Evolutionary conservation across 2,797 vertebrate species (phyloP).

Genomic region (Ptychadena robeensis): DNA sequence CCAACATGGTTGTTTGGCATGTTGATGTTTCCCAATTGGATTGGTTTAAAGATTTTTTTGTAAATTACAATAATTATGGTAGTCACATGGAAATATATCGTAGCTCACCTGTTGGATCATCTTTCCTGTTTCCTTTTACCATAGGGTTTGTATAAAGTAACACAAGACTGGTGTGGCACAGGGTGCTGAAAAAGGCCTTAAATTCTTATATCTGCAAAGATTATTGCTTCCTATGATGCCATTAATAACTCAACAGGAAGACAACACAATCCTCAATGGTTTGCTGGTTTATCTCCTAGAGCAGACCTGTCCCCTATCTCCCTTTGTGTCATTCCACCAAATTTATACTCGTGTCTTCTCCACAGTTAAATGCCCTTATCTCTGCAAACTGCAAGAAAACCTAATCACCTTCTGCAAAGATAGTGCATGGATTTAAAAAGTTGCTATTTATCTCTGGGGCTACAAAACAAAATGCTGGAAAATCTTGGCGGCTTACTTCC

Average conservation of each 20-base stretch:
- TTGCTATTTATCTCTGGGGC: constrained; percentile 32
- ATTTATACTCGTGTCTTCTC: constrained; percentile 41
- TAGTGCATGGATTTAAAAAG: constrained; percentile 45
- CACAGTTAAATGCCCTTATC: constrained; percentile 45
- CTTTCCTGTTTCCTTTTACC: neutral
- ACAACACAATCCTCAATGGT: constrained; percentile 34
- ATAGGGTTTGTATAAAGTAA: neutral
- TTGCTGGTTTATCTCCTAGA: constrained; percentile 40
- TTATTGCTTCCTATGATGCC: constrained; percentile 45
- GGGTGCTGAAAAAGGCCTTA: neutral
- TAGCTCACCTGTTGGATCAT: too few species aligned
- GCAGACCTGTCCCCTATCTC: constrained; percentile 48
- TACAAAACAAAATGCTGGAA: constrained; percentile 22
- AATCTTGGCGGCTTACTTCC: neutral
- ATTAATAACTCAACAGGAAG: constrained; percentile 47
- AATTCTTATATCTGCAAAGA: constrained; percentile 38
- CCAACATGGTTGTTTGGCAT: too few species aligned
- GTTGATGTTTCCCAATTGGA: too few species aligned
- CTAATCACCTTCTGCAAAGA: constrained; percentile 42
- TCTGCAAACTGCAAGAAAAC: constrained; percentile 37
- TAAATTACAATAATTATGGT: too few species aligned
- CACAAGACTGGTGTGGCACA: neutral
- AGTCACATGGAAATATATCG: too few species aligned
- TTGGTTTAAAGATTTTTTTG: too few species aligned
- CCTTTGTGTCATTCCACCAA: constrained; percentile 40